A percentile compares a stretch with the other conserved stretches of the same genome.
Conservation (phyloP, 2,797 vertebrate species). For the Arrhamphus sclerolepis region DNA sequence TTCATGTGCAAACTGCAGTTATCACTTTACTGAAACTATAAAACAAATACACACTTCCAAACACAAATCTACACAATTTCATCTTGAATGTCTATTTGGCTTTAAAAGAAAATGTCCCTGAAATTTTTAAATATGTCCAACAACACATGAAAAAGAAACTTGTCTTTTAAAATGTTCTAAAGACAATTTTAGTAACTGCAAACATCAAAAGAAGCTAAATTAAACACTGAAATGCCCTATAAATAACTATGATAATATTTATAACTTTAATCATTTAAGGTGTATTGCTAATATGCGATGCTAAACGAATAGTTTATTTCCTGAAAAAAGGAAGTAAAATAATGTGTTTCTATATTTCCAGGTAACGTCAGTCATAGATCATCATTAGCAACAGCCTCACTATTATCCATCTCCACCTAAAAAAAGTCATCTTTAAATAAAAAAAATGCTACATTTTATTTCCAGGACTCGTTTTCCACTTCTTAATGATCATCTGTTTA, state of each 20-base stretch:
- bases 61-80: constrained; percentile 14
- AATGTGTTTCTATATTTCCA: too few species aligned
- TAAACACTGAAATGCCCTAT: not conserved
- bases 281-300: too few species aligned
- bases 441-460: constrained; percentile 29
- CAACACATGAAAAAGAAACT: constrained; percentile 27
- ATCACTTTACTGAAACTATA: constrained; percentile 14
- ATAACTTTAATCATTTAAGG: constrained; percentile 6
- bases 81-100: constrained; percentile 24
- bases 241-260: not conserved
- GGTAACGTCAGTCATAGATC: not conserved
- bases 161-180: not conserved
- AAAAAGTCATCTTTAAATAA: constrained; percentile 13
- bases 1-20: constrained; percentile 7
- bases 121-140: constrained; percentile 18
- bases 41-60: constrained; percentile 33
- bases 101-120: constrained; percentile 13
- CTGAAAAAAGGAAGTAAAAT: too few species aligned
- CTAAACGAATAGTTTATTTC: constrained; percentile 19
- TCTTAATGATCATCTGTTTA: not conserved
- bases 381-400: constrained; percentile 20
- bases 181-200: not conserved
- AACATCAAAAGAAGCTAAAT: not conserved
- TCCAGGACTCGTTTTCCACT: constrained; percentile 6
- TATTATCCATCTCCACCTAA: not conserved